Base-by-base conservation (phyloP, 2,113 vertebrate species). In the Larimichthys crocea region DNA sequence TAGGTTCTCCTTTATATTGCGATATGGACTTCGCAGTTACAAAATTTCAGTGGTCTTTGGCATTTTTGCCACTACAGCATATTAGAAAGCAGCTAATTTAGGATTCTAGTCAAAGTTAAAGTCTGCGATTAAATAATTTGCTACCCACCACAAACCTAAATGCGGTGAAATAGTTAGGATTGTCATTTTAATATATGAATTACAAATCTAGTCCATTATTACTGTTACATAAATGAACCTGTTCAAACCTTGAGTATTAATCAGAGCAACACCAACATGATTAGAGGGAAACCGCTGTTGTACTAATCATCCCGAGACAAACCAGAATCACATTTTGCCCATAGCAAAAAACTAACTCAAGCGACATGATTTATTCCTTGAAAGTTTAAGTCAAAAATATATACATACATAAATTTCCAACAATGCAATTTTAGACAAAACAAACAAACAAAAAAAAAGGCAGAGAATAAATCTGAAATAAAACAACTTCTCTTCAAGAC, bases 341-440 rank as follows among this genome's bases (percentile, higher is more conserved):
- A 90, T 73, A 49, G 60, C 74, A 89, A 89, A 87, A 76, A 89
- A 61, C 71, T 88, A 92, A 78, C 74, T 92, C 80, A 90, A 90
- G 85, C 80, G 22, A 91, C 73, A 89, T 85, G 79, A 93, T 92
- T 93, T 93, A 94, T 92, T 94, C 80, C 87, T 92, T 90, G 69
- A 90, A 89, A 89, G 80, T 87, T 76, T 83, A 86, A 66, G 87
- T 79, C 80, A 91, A 91, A 91, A 93, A 91, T 91, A 93, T 90
- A 89, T 82, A 93, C 88, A 93, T 78, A 92, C 89, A 92, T 77
- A 66, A 80, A 89, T 87, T 89, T 86, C 69, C 74, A 92, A 91
- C 90, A 92, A 92, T 91, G 82, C 75, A 89, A 86, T 85, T 75
- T 86, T 74, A 76, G 73, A 90, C 57, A 82, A 82, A 78, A 55